Percentiles rank a stretch among this genome's conserved stretches.
Conservation (phyloP, 2,113 vertebrate genomes). For the Hippocampus guttulatus region DNA sequence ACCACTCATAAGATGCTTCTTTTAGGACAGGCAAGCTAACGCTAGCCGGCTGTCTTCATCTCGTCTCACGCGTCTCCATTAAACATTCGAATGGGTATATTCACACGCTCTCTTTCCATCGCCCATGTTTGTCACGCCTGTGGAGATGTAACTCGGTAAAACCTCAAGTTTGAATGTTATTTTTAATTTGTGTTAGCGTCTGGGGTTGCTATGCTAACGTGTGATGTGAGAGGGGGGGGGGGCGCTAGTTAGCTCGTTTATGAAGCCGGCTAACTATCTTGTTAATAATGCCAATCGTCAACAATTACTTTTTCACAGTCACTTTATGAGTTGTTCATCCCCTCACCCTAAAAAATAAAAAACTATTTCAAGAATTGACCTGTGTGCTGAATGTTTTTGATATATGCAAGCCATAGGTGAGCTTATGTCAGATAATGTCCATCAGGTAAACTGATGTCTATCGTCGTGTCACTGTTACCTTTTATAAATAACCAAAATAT, state of each 20-base stretch:
- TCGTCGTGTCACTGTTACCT: neutral
- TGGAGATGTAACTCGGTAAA: neutral
- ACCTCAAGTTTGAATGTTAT: neutral
- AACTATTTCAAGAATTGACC: neutral
- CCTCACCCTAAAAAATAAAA: neutral
- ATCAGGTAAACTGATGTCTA: neutral
- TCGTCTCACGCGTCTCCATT: neutral
- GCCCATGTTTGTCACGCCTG: neutral
- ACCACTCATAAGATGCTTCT: constrained; percentile 50
- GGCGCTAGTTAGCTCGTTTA: neutral
- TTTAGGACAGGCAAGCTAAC: constrained; percentile 39
- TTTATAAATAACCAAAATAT: neutral
- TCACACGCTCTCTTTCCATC: neutral
- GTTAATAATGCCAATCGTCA: neutral
- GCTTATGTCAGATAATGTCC: neutral
- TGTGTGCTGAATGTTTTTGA: constrained; percentile 2
- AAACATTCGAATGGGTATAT: neutral
- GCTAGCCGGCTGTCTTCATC: constrained; percentile 32
- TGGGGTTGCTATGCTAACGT: neutral
- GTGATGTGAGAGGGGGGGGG: too few relatives aligned
- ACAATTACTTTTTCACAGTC: neutral
- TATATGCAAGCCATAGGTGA: constrained; percentile 12
- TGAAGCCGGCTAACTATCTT: neutral
- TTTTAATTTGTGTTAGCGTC: neutral
- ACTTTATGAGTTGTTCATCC: neutral